Evolutionary conservation across 2,797 vertebrate genomes (phyloP), one percentile per base, ranked within the genome.

Genomic region (Danio aesculapii): DNA sequence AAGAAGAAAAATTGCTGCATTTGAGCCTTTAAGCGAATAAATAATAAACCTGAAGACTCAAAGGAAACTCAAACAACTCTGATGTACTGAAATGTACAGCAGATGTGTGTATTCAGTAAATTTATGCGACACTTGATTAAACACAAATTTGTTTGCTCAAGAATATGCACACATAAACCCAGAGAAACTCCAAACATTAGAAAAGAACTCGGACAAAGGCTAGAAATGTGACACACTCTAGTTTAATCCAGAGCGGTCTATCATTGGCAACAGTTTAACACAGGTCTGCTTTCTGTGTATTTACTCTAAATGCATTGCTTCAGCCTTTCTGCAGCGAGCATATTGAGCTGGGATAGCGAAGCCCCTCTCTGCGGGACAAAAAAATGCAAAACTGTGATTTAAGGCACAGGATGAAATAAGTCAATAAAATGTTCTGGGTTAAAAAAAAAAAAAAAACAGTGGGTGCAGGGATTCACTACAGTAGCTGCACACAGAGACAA

Each of bases 341-440:
- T 39, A 67, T 46, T 16, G 17, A 57, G 63, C 13, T 43, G 52
- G 59, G 41, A 53, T 7, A 30, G 43, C 9, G 0, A 44, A 46
- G 41, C 39, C 30, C 50, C 44, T 67, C 49, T 55, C 62, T 55
- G 59, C 6, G 61, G 49, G 52, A 77, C 52, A 41, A 62, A 2
- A 62, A 44, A 61, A 46, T 12, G 21, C 16, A 17, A 39, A 64
- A 9, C 4, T 68, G 52, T 30, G 44, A 49, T 58, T 77, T 68
- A 41, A 77, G 19, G 43, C 64, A 68, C 64, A 69, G 53, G 43
- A 17, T 59, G 6, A 57, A 77, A 69, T 16, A 62, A 50, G 50
- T 7, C 39, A 77, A 57, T 21, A 49, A 69, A 77, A 73, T 59
- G 44, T 12, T 58, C 19, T n/a, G 16, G 16, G 17, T 59, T n/a